Evolutionary conservation across 2,888 invertebrate species (phyloP).

Genomic region (Limnephilus lunatus): DNA sequence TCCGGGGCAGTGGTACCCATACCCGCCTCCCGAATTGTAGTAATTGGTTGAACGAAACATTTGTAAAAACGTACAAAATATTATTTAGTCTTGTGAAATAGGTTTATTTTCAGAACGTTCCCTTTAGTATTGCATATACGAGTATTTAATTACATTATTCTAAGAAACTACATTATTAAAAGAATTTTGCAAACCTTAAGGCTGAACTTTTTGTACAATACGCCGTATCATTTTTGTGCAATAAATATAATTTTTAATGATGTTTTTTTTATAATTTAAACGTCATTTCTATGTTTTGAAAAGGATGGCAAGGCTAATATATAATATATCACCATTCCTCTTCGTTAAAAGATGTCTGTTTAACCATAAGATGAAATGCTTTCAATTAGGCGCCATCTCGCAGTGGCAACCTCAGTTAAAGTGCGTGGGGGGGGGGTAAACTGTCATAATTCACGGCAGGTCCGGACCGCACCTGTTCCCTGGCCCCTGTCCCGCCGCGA

Average conservation of each 20-base stretch:
- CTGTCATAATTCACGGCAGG: not conserved
- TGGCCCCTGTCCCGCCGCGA: not conserved
- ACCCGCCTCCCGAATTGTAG: too few relatives aligned
- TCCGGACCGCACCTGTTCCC: not conserved
- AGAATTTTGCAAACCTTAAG: too few relatives aligned
- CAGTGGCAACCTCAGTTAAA: not conserved
- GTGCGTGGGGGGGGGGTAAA: slow-evolving; percentile 5
- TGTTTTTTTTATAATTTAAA: too few relatives aligned
- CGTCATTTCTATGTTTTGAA: not conserved
- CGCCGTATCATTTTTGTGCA: not conserved
- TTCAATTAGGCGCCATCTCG: not conserved
- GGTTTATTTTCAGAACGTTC: too few relatives aligned
- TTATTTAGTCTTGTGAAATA: too few relatives aligned
- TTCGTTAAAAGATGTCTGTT: not conserved
- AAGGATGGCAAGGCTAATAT: not conserved
- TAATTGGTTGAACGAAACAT: too few relatives aligned
- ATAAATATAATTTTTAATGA: not conserved
- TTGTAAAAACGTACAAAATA: too few relatives aligned
- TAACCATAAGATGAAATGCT: not conserved
- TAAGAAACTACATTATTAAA: too few relatives aligned
- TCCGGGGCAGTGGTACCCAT: too few relatives aligned
- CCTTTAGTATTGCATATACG: too few relatives aligned
- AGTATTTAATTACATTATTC: too few relatives aligned
- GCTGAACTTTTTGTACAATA: too few relatives aligned
- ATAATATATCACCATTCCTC: not conserved